Conservation (phyloP, 1,140 invertebrate genomes). For the Heterodera carotae region DNA sequence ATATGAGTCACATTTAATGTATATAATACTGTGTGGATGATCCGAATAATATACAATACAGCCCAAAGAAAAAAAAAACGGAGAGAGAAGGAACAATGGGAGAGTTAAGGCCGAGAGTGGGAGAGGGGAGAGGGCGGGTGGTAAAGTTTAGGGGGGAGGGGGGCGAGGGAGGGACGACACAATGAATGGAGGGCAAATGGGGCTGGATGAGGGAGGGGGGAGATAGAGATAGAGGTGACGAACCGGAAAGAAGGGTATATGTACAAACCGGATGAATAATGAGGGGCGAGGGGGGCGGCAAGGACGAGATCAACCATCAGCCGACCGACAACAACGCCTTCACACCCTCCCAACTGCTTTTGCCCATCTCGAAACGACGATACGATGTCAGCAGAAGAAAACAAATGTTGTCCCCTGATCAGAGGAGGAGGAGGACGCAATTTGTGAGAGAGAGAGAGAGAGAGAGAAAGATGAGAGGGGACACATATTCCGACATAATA, state of each 20-base stretch:
- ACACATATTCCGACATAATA: too few species aligned
- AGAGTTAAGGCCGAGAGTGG: too few species aligned
- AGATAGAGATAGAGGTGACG: neutral
- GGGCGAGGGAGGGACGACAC: neutral
- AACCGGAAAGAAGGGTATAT: neutral
- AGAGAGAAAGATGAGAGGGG: too few species aligned
- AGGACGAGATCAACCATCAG: neutral
- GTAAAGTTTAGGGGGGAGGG: neutral
- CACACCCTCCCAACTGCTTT: too few species aligned
- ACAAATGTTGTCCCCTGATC: slow-evolving; percentile 12
- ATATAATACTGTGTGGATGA: neutral
- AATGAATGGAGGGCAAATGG: neutral
- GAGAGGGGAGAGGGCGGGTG: too few species aligned
- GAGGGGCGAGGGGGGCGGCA: too few species aligned
- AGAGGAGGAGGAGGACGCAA: too few species aligned
- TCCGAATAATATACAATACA: neutral
- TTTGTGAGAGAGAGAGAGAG: too few species aligned
- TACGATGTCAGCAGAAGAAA: neutral
- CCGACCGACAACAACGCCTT: too few species aligned
- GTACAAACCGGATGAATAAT: neutral
- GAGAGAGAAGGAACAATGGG: neutral
- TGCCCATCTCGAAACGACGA: neutral
- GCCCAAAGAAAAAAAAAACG: too few species aligned
- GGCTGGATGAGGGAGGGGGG: too few species aligned
- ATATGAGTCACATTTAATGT: neutral